Evolutionary conservation across 2,113 vertebrate species (phyloP).

Genomic region (Sakesphorus luctuosus): DNA sequence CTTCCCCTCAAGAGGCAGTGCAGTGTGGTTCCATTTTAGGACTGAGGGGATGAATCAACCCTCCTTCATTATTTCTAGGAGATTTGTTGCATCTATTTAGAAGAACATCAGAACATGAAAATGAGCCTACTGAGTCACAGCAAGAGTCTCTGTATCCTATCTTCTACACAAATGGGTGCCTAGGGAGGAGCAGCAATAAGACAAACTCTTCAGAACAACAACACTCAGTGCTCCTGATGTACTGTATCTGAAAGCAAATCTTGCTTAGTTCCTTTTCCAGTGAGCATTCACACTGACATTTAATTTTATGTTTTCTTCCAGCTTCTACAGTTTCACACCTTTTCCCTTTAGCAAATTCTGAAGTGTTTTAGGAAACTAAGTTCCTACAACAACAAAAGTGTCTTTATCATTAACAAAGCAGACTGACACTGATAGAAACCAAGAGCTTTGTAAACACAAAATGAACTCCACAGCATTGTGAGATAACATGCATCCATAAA

Average conservation of each 20-base stretch:
- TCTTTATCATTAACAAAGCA: background rate
- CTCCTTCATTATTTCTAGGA: background rate
- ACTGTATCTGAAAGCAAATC: background rate
- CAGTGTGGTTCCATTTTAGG: background rate
- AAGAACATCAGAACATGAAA: background rate
- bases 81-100: background rate
- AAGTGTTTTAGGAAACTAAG: background rate
- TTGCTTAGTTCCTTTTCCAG: background rate
- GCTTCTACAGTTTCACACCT: background rate
- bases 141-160: background rate
- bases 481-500: background rate
- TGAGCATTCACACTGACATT: background rate
- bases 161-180: background rate
- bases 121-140: background rate
- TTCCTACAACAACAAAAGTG: background rate
- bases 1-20: background rate
- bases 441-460: background rate
- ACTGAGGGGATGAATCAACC: background rate
- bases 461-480: background rate
- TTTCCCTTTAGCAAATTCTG: background rate
- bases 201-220: background rate
- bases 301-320: background rate
- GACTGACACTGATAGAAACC: background rate
- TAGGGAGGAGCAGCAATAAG: background rate
- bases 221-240: background rate